Conservation (phyloP, 2,888 invertebrate species). For the Drosophila trichaetosa region DNA sequence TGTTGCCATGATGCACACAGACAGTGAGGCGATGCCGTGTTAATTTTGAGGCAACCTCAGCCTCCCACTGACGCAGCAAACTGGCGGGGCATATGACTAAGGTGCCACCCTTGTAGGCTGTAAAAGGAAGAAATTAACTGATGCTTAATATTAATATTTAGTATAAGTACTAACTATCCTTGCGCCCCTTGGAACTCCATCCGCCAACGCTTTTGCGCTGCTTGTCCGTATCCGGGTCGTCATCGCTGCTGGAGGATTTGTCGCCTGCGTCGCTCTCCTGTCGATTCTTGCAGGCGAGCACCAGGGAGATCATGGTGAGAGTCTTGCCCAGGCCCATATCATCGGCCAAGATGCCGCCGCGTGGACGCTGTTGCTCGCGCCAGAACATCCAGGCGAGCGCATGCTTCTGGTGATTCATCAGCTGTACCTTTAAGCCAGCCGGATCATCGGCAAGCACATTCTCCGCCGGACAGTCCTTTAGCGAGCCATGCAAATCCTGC, state of each 20-base stretch:
- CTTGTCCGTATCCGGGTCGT: constrained; percentile 47
- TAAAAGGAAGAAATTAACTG: neutral
- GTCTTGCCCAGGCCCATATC: constrained; percentile 88
- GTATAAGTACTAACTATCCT: constrained; percentile 72
- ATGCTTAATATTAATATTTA: neutral
- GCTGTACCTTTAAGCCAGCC: constrained; percentile 87
- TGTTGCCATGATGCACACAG: constrained; percentile 92
- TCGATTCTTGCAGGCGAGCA: constrained; percentile 87
- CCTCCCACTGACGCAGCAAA: constrained; percentile 95
- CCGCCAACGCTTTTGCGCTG: constrained; percentile 29
- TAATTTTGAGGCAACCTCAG: constrained; percentile 90
- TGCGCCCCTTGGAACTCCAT: constrained; percentile 82
- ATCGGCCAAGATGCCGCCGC: constrained; percentile 94
- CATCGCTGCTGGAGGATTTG: constrained; percentile 62
- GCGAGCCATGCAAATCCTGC: constrained; percentile 88
- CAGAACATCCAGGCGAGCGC: constrained; percentile 95
- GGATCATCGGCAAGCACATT: constrained; percentile 87
- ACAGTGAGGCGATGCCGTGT: constrained; percentile 87
- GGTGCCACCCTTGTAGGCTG: constrained; percentile 88
- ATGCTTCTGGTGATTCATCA: constrained; percentile 94
- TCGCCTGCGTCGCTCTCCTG: constrained; percentile 60
- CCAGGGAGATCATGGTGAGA: constrained; percentile 91
- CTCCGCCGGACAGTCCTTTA: constrained; percentile 89
- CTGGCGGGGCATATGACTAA: constrained; percentile 97
- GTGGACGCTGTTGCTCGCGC: constrained; percentile 94